Percentiles rank a stretch among this genome's conserved stretches.
Conservation (phyloP, 2,888 invertebrate genomes). For the Ophioninae sp. region DNA sequence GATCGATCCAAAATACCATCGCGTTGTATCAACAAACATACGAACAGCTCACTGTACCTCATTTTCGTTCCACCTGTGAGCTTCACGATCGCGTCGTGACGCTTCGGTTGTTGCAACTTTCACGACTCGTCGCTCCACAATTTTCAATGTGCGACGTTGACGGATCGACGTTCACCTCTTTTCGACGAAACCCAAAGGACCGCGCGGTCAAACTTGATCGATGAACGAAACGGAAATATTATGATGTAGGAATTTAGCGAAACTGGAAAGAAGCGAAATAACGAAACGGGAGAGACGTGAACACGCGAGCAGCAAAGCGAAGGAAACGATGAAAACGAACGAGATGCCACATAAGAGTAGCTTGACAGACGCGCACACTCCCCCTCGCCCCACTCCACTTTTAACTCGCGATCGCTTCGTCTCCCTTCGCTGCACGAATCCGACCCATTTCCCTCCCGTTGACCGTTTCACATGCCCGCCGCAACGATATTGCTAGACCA, state of each 20-base stretch:
- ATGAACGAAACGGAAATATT: not conserved
- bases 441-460: slow-evolving; percentile 50
- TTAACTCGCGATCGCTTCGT: slow-evolving; percentile 26
- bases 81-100: slow-evolving; percentile 41
- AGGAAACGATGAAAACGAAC: slow-evolving; percentile 52
- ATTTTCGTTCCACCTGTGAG: slow-evolving; percentile 45
- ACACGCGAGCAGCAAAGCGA: slow-evolving; percentile 39
- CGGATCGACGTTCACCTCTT: not conserved
- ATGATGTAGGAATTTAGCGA: not conserved
- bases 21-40: not conserved
- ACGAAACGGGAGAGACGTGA: slow-evolving; percentile 5
- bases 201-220: not conserved
- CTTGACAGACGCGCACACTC: slow-evolving; percentile 64
- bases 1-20: not conserved
- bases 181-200: not conserved
- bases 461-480: slow-evolving; percentile 20
- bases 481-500: not conserved
- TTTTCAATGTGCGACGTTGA: not conserved
- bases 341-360: slow-evolving; percentile 65
- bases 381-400: slow-evolving; percentile 31
- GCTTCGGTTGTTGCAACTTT: slow-evolving; percentile 7
- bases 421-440: slow-evolving; percentile 35
- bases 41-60: slow-evolving; percentile 39
- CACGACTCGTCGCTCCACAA: slow-evolving; percentile 22
- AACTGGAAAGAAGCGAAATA: slow-evolving; percentile 6